These are phyloP conservation scores for Bombycilla garrulus DNA, from an alignment of 2,113 vertebrate genomes.

Conservation along the genomic window DNA sequence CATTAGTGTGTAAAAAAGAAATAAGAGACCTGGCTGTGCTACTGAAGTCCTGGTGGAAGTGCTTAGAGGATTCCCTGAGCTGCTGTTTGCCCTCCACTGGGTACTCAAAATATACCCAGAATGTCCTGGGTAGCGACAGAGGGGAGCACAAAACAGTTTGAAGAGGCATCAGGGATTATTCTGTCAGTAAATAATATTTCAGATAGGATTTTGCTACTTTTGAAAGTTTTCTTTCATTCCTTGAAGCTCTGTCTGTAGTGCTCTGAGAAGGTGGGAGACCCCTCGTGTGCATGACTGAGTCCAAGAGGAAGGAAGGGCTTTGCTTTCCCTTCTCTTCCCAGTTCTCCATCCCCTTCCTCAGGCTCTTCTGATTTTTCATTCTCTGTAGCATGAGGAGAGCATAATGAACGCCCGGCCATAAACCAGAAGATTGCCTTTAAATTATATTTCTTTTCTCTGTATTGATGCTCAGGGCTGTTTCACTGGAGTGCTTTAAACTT, in stretches of 20 bases:
- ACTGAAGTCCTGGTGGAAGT: background rate
- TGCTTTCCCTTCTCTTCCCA: background rate
- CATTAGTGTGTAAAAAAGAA: background rate
- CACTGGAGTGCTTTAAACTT: background rate
- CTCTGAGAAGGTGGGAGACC: too few species aligned
- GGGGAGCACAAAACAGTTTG: background rate
- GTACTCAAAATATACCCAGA: background rate
- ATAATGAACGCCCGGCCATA: background rate
- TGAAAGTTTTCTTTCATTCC: background rate
- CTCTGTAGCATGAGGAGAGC: background rate
- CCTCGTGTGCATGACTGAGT: rapidly evolving
- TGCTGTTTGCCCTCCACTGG: background rate
- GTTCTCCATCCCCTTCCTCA: background rate
- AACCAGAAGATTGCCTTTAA: background rate
- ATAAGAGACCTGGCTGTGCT: background rate
- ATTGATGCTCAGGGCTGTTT: background rate
- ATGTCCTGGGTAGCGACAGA: rapidly evolving
- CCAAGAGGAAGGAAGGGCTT: background rate
- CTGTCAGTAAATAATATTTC: background rate
- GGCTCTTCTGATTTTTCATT: background rate
- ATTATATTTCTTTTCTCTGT: background rate
- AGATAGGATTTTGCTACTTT: background rate
- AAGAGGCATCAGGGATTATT: background rate
- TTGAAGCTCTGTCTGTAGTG: too few species aligned
- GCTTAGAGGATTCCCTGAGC: background rate